Base-by-base conservation (phyloP, 2,888 invertebrate genomes). In the Cerastis rubricosa region DNA sequence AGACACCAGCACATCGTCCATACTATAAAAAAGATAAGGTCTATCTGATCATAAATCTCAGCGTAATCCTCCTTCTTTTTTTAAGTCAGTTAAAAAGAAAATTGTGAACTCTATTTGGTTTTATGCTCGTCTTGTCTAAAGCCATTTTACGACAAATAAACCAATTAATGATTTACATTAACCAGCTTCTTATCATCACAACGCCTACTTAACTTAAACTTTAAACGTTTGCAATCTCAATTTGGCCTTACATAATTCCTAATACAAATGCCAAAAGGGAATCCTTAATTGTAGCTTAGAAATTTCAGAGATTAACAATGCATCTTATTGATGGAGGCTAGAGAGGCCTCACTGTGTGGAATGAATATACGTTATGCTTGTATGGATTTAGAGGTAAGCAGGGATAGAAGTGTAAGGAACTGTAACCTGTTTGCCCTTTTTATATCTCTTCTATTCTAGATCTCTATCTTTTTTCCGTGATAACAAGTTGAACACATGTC, bases 241-340 rank as follows among this genome's bases (percentile, higher is more conserved):
- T 66, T 51, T 25, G 7, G 17, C n/a, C 29, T 12, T 64, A 22
- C 80, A 73, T 84, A 40, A 71, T 69, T 73, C 61, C n/a, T 47
- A 49, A 66, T 45, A 49, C 65, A 40, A 68, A 76, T 67, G 7
- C 49, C 29, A 72, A 85, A 81, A 72, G 45, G 47, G 85, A 85
- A 83, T 85, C 76, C 54, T 70, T 81, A 83, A 85, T 85, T 76
- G 76, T 25, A 72, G 61, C 66, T 17, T 61, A 72, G 69, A 69
- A 59, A 83, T 85, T 71, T 59, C 49, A 35, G 69, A 72, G 57
- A 74, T 74, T 64, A 74, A 67, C 63, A 70, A 69, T n/a, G 61
- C 61, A 85, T 70, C 57, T 45, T 69, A 85, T 63, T 85, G 17
- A 75, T 63, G 17, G 45, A 59, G 45, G 57, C 43, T 49, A 14